These are phyloP conservation scores for Pollenia angustigena DNA, from an alignment of 2,888 invertebrate species.

Conservation along the genomic window DNA sequence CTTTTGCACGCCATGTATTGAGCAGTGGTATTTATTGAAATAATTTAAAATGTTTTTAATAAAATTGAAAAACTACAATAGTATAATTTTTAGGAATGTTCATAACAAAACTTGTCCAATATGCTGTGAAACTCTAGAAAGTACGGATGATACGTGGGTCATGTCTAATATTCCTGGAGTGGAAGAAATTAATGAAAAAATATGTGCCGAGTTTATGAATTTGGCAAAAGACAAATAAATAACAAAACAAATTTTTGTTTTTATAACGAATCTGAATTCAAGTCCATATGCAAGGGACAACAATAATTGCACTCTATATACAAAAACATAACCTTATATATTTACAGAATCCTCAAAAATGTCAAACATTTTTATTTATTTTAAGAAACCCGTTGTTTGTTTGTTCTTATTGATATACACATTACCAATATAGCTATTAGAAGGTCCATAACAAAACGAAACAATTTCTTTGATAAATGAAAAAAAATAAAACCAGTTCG, in stretches of 20 bases:
- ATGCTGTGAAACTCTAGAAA: slow-evolving; percentile 87
- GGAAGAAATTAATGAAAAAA: slow-evolving; percentile 86
- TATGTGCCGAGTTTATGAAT: slow-evolving; percentile 81
- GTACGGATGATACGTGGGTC: slow-evolving; percentile 88
- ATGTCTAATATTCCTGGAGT: slow-evolving; percentile 87
- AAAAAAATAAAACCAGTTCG: too few relatives aligned
- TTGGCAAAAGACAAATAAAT: slow-evolving; percentile 75
- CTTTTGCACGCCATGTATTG: slow-evolving; percentile 89
- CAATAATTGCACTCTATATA: neutral
- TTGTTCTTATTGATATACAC: slow-evolving; percentile 31
- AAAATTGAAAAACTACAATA: neutral
- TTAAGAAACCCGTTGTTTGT: neutral
- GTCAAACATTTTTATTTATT: too few relatives aligned
- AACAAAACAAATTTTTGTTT: neutral
- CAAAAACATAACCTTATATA: neutral
- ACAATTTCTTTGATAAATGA: too few relatives aligned
- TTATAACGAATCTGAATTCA: neutral
- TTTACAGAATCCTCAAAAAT: too few relatives aligned
- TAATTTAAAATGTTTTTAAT: neutral
- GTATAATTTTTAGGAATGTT: slow-evolving; percentile 86
- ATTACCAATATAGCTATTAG: slow-evolving; percentile 28
- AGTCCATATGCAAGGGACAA: neutral
- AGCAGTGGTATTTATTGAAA: slow-evolving; percentile 86
- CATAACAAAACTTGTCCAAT: slow-evolving; percentile 89
- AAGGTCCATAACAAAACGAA: neutral